phyloP scores from a whole-genome alignment of 2,113 vertebrate species.

The Acrocephalus arundinaceus region DNA sequence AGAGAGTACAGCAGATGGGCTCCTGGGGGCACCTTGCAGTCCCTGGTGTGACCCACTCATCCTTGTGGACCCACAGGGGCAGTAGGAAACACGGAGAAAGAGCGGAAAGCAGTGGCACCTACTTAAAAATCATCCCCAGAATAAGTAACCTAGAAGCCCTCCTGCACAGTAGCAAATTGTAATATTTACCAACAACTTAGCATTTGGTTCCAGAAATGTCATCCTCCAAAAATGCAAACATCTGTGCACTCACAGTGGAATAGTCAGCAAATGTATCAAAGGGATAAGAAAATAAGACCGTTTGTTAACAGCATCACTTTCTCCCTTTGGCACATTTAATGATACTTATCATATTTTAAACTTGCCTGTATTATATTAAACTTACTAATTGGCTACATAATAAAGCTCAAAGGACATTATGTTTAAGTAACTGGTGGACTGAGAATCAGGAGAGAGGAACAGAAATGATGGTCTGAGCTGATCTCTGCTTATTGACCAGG shows the following conservation, averaged over 20 bases:
- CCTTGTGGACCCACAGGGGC: neutral
- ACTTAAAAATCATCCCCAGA: conserved; percentile 2
- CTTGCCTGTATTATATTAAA: conserved; percentile 40
- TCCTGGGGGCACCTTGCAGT: neutral
- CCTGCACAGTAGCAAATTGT: conserved; percentile 29
- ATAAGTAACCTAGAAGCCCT: conserved; percentile 34
- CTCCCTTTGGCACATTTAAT: neutral
- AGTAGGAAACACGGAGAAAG: neutral
- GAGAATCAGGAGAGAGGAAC: neutral
- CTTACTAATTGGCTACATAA: conserved; percentile 67
- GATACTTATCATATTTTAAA: conserved; percentile 42
- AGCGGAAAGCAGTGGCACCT: neutral
- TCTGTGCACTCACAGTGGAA: conserved; percentile 2
- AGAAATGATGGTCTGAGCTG: neutral
- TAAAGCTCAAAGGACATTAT: conserved; percentile 38
- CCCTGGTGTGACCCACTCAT: no score
- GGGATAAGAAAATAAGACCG: conserved; percentile 6
- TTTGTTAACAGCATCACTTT: neutral
- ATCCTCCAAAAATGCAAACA: conserved; percentile 68
- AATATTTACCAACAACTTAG: conserved; percentile 69
- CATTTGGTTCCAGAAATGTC: conserved; percentile 71
- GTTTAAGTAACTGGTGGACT: conserved; percentile 39
- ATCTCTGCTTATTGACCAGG: neutral
- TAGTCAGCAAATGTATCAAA: conserved; percentile 37
- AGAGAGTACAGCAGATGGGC: neutral